Evolutionary conservation across 2,888 invertebrate genomes (phyloP).

Genomic region (Sarcophaga variegata): DNA sequence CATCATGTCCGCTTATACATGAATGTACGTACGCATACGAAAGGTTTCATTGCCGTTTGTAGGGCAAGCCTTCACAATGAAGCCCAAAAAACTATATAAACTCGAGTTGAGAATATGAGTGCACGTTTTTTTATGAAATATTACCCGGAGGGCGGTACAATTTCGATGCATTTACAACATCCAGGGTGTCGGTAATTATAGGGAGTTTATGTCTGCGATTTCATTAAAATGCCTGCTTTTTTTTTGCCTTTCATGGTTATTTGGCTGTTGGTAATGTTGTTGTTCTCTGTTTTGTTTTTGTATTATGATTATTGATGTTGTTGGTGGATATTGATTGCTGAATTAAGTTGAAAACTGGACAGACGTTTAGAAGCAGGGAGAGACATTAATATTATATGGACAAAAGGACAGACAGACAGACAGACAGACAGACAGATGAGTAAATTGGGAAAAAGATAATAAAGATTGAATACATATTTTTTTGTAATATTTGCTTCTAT

Average conservation of each 20-base stretch:
- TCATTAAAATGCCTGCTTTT: conserved; percentile 75
- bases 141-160: conserved; percentile 80
- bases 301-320: conserved; percentile 41
- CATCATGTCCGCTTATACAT: no score
- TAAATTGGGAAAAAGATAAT: conserved; percentile 54
- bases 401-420: conserved; percentile 28
- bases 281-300: conserved; percentile 63
- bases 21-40: not conserved
- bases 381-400: conserved; percentile 33
- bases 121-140: conserved; percentile 76
- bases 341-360: conserved; percentile 74
- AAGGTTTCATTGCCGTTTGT: not conserved
- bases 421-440: conserved; percentile 17
- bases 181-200: conserved; percentile 82
- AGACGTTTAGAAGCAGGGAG: conserved; percentile 27
- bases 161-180: conserved; percentile 81
- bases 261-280: conserved; percentile 48
- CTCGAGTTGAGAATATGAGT: conserved; percentile 53
- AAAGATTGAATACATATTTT: conserved; percentile 60
- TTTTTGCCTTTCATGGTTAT: conserved; percentile 13
- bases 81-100: conserved; percentile 10
- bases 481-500: conserved; percentile 43
- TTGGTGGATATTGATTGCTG: conserved; percentile 76
- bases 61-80: conserved; percentile 24
- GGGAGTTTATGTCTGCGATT: conserved; percentile 82